Percentiles rank a stretch among this genome's conserved stretches.
Conservation (phyloP, 2,797 vertebrate species). For the Clamator glandarius region DNA sequence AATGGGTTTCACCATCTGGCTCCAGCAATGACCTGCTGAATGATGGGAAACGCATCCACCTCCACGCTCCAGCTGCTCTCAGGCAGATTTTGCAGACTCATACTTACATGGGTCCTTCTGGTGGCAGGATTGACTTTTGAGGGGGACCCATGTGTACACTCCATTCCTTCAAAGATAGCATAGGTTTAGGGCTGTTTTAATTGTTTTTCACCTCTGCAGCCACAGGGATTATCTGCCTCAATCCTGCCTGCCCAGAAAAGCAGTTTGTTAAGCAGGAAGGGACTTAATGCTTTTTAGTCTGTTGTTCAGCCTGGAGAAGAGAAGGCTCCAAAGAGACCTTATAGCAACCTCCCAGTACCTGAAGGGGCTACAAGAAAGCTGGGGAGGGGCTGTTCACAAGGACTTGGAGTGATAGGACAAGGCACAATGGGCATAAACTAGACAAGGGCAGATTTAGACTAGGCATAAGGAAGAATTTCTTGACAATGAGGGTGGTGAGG, state of each 20-base stretch:
- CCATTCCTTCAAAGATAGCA: background rate
- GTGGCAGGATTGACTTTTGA: background rate
- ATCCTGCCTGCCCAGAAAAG: background rate
- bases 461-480: too few relatives aligned
- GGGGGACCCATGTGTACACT: accelerated
- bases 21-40: background rate
- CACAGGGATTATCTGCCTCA: background rate
- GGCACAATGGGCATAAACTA: too few relatives aligned
- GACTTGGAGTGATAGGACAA: too few relatives aligned
- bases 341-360: too few relatives aligned
- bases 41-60: background rate
- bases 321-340: too few relatives aligned
- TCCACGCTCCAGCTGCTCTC: background rate
- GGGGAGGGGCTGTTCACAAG: too few relatives aligned
- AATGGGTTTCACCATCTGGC: background rate
- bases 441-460: too few relatives aligned
- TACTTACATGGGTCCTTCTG: background rate
- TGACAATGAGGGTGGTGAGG: too few relatives aligned
- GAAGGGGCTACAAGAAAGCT: too few relatives aligned
- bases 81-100: background rate
- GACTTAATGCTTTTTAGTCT: background rate
- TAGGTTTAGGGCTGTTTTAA: background rate
- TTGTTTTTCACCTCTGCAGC: background rate
- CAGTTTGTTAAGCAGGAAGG: background rate
- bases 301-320: too few relatives aligned